Evolutionary conservation across 2,888 invertebrate genomes (phyloP).

Genomic region (Ophion costatus): DNA sequence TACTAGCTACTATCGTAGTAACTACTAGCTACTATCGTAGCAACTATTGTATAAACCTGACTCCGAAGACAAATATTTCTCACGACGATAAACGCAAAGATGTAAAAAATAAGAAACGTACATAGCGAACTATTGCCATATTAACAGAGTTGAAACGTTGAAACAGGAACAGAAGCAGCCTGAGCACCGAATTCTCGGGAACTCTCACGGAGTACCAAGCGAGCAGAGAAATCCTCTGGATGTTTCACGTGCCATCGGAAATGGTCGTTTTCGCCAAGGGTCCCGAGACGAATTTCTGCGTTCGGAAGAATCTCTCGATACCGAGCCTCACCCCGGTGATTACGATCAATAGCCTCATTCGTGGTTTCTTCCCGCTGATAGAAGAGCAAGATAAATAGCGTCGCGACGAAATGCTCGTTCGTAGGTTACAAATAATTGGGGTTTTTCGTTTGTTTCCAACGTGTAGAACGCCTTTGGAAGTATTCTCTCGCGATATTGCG

Average conservation of each 20-base stretch:
- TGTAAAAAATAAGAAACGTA: not conserved
- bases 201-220: constrained; percentile 80
- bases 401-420: not conserved
- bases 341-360: constrained; percentile 17
- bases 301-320: constrained; percentile 77
- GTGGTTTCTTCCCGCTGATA: too few relatives aligned
- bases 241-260: constrained; percentile 76
- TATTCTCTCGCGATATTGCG: constrained; percentile 75
- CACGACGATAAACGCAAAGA: too few relatives aligned
- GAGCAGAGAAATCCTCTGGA: constrained; percentile 80
- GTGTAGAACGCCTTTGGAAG: constrained; percentile 77
- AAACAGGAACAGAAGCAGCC: constrained; percentile 74
- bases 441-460: not conserved
- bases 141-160: not conserved
- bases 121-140: not conserved
- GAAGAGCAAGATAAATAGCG: not conserved
- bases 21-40: too few relatives aligned
- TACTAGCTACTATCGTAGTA: too few relatives aligned
- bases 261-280: constrained; percentile 77
- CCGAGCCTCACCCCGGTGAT: constrained; percentile 79
- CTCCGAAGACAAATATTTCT: too few relatives aligned
- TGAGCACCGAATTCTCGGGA: constrained; percentile 69
- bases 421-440: too few relatives aligned
- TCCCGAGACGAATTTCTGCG: constrained; percentile 68
- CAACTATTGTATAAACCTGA: too few relatives aligned